Percentiles rank a stretch among this genome's conserved stretches.
phyloP scores from a whole-genome alignment of 2,797 vertebrate species.

The Sphenopsis melanotis region DNA sequence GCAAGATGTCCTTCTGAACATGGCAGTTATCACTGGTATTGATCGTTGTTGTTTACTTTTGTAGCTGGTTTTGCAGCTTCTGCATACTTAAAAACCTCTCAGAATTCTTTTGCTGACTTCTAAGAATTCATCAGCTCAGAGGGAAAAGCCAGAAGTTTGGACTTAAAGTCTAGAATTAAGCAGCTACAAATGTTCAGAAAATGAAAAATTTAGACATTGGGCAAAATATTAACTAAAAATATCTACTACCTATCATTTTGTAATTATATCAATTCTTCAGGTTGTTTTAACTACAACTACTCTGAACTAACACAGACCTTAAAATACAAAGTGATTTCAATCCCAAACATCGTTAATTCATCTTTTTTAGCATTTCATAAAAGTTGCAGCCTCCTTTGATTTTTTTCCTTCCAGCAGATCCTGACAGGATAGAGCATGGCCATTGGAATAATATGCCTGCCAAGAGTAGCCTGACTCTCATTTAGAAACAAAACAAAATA shows the following conservation, averaged over 20 bases:
- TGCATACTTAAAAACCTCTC: neutral
- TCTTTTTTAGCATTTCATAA: neutral
- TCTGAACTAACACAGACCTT: neutral
- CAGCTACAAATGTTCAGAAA: neutral
- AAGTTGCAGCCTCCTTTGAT: neutral
- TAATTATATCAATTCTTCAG: neutral
- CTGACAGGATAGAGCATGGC: neutral
- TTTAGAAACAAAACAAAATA: conserved; percentile 13
- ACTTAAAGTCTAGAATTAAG: neutral
- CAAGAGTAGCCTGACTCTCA: neutral
- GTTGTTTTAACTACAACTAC: neutral
- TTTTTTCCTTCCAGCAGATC: conserved; percentile 9
- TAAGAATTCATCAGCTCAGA: neutral
- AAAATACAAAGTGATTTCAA: neutral
- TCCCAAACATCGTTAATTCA: neutral
- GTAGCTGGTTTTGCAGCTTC: neutral
- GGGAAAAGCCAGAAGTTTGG: neutral
- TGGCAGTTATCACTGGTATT: neutral
- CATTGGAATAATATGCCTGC: neutral
- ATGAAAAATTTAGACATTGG: neutral
- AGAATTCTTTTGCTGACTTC: neutral
- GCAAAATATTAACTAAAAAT: neutral
- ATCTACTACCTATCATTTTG: neutral
- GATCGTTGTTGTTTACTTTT: neutral
- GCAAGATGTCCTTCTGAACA: neutral